Percentiles rank a stretch among this genome's conserved stretches.
Evolutionary conservation across 2,113 vertebrate species (phyloP).

Genomic region (Chionodraco myersi): DNA sequence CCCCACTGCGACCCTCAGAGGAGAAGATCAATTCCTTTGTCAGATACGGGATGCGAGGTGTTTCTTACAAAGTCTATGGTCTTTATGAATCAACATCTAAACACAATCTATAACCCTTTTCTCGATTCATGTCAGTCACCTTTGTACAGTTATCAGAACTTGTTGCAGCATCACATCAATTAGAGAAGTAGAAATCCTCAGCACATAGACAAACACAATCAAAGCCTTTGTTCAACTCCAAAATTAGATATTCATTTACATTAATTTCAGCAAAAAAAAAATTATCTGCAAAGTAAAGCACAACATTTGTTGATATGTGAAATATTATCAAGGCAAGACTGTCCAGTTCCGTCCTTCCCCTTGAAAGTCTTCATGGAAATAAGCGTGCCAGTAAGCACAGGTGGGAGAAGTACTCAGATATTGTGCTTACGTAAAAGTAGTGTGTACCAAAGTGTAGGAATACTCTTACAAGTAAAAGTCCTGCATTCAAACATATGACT

Average conservation of each 20-base stretch:
- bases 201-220: background rate
- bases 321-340: background rate
- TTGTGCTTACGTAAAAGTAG: too few relatives aligned
- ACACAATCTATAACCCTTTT: background rate
- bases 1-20: background rate
- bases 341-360: background rate
- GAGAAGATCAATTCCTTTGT: background rate
- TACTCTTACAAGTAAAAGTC: too few relatives aligned
- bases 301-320: background rate
- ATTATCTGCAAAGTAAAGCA: background rate
- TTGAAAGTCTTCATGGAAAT: constrained; percentile 1
- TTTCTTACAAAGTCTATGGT: background rate
- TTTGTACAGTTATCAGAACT: background rate
- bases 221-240: background rate
- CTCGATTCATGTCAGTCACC: background rate
- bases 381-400: background rate
- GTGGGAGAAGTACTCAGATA: too few relatives aligned
- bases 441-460: too few relatives aligned
- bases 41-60: background rate
- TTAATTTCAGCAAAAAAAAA: background rate
- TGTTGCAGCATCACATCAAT: background rate
- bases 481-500: too few relatives aligned
- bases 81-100: background rate
- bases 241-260: background rate
- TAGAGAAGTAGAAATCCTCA: background rate